Percentiles rank a stretch among this genome's conserved stretches.
Evolutionary conservation across 2,797 vertebrate species (phyloP).

Genomic region (Buceros bicornis): DNA sequence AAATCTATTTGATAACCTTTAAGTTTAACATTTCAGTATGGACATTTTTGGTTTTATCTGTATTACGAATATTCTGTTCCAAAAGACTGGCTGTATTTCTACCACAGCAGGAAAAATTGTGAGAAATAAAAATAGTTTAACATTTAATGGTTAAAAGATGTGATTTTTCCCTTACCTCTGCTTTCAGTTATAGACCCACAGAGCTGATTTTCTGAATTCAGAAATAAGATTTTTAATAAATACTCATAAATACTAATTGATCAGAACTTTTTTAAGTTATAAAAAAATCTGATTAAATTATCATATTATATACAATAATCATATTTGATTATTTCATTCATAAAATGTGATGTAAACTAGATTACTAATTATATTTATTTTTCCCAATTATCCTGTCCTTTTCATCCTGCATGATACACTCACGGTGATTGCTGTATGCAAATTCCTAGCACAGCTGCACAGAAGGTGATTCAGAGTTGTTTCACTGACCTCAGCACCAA

Average conservation of each 20-base stretch:
- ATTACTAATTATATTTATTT: conserved; percentile 47
- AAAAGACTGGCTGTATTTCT: neutral
- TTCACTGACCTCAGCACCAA: conserved; percentile 4
- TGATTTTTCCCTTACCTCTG: neutral
- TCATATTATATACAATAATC: conserved; percentile 26
- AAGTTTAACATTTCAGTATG: neutral
- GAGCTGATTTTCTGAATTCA: neutral
- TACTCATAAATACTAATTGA: neutral
- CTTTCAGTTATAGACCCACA: neutral
- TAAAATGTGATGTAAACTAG: conserved; percentile 36
- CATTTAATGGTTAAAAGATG: neutral
- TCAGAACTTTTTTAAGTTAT: neutral
- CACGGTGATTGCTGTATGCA: conserved; percentile 24
- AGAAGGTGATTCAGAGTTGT: neutral
- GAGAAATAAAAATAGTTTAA: neutral
- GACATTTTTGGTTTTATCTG: neutral
- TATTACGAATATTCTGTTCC: neutral
- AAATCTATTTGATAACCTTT: neutral
- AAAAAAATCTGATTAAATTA: conserved; percentile 45
- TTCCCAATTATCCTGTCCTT: conserved; percentile 21
- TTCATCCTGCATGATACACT: neutral
- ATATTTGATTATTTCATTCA: conserved; percentile 31
- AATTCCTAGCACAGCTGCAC: neutral
- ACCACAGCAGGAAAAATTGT: neutral
- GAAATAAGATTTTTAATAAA: conserved; percentile 10